Base-by-base conservation (phyloP, 2,888 invertebrate species). In the Cremastinae sp. region DNA sequence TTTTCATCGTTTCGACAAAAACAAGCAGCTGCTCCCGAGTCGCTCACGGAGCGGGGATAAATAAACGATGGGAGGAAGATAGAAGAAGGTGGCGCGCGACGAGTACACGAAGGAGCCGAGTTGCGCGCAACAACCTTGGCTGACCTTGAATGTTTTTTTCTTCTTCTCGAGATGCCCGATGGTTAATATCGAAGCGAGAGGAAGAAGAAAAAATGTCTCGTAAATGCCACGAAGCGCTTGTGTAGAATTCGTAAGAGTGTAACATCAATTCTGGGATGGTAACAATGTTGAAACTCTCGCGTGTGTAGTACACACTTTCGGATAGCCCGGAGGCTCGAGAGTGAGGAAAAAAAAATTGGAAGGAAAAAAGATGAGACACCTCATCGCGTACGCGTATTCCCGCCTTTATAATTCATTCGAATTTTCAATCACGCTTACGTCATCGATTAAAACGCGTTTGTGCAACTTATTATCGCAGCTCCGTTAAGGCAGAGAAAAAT, bases 141-240 rank as follows among this genome's bases (percentile, higher is more conserved):
- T 43, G 75, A 68, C 71, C 72, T 75, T 75, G 75, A 61, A n/a
- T 47, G 20, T 55, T 56, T 61, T n/a, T n/a, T n/a, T n/a, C n/a
- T n/a, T n/a, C n/a, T n/a, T n/a, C n/a, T 53, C 61, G 49, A 56
- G 56, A 59, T 41, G 49, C 22, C 59, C 43, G 45, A 59, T 66
- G 75, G 61, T 68, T 75, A 68, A 66, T 49, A 49, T 53, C 58
- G 28, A 18, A 72, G 47, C 65, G 51, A 72, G 51, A 58, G 35
- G 49, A 56, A 37, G 5, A 28, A 28, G 2, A n/a, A 28, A 28
- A 28, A 3, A n/a, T 35, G 1, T 8, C 18, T 56, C 55, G 75
- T 66, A 75, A 75, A 75, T 71, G 71, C 71, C 75, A 66, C 65
- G 69, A 1, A 43, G 61, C 28, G 28, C 28, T 61, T 41, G 47